Evolutionary conservation across 1,140 invertebrate species (phyloP).

Genomic region (Coboldia fuscipes): DNA sequence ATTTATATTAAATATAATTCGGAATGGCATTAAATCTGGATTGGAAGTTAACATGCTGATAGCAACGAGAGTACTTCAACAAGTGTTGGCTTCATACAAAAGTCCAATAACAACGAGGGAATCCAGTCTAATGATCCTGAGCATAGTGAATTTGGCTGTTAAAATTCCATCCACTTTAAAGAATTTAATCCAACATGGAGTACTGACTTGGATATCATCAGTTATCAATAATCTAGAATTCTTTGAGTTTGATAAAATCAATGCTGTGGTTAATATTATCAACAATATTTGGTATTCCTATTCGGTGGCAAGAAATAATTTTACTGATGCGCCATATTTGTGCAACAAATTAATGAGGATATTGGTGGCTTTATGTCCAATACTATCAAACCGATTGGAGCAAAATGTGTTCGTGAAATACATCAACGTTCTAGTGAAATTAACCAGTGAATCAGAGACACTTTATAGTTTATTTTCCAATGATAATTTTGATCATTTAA

Average conservation of each 20-base stretch:
- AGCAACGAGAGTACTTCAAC: no score
- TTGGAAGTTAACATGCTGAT: constrained; percentile 31
- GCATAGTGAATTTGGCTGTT: constrained; percentile 30
- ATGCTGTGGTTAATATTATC: constrained; percentile 16
- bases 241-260: constrained; percentile 18
- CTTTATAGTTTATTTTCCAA: no score
- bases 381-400: constrained; percentile 12
- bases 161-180: constrained; percentile 32
- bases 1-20: constrained; percentile 40
- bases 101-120: constrained; percentile 20
- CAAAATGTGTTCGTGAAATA: constrained; percentile 9
- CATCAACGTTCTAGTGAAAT: constrained; percentile 15
- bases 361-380: constrained; percentile 9
- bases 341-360: constrained; percentile 10
- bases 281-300: constrained; percentile 19
- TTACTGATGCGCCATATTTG: constrained; percentile 9
- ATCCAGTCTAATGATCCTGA: constrained; percentile 35
- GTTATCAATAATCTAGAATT: constrained; percentile 14
- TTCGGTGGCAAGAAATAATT: constrained; percentile 9
- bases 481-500: no score
- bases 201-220: constrained; percentile 33
- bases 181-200: constrained; percentile 33
- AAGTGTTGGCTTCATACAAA: no score
- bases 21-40: constrained; percentile 34
- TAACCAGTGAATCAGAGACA: no score